phyloP scores from a whole-genome alignment of 2,797 vertebrate species.

The Mormyrops boulengeri region DNA sequence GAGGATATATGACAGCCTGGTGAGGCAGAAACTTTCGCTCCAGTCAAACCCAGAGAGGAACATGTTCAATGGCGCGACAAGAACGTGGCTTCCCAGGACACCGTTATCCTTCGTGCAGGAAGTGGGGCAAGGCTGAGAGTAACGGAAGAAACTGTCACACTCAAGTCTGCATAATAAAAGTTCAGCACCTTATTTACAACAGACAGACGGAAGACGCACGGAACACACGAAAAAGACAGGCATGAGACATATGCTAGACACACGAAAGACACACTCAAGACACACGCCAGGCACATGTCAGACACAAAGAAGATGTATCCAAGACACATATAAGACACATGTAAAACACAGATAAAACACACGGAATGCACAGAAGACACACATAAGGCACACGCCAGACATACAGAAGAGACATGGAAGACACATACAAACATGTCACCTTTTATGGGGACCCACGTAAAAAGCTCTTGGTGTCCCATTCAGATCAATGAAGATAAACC shows the following conservation, averaged over 20 bases:
- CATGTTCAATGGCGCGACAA: neutral
- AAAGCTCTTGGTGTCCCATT: neutral
- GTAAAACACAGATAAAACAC: neutral
- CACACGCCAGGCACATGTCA: neutral
- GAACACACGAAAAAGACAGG: neutral
- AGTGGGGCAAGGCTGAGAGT: neutral
- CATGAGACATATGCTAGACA: neutral
- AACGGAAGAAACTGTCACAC: neutral
- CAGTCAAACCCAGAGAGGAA: neutral
- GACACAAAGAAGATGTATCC: neutral
- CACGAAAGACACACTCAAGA: neutral
- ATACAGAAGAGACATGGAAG: neutral
- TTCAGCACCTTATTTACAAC: conserved; percentile 19
- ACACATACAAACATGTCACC: neutral
- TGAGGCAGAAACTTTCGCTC: neutral
- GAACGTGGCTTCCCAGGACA: neutral
- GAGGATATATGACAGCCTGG: neutral
- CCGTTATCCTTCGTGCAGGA: neutral
- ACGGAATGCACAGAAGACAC: neutral
- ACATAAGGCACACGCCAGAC: neutral
- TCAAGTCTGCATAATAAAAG: neutral
- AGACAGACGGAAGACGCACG: neutral
- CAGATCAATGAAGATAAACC: neutral
- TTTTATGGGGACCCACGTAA: neutral
- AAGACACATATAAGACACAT: neutral